Evolutionary conservation across 2,888 invertebrate species (phyloP), one percentile per base, ranked within the genome.

Genomic region (Agriopis marginaria): DNA sequence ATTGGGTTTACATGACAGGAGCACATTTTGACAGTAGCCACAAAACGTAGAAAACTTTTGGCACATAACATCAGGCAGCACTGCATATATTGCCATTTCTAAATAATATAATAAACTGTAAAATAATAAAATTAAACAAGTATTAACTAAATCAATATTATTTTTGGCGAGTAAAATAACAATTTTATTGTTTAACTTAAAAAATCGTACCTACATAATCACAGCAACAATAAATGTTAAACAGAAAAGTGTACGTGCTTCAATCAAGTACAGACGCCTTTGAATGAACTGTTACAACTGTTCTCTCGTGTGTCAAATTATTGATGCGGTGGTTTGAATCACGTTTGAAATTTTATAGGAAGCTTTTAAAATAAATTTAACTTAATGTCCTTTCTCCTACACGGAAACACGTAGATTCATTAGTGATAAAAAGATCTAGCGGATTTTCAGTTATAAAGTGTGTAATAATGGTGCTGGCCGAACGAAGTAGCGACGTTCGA

Each of bases 401-500:
- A 77, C 80, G 72, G 76, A 70, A 71, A 63, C 77, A 75, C 74
- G 80, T 82, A 79, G 73, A 71, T 75, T 75, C 73, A 72, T 80
- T 75, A 73, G 75, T 73, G 80, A 69, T 45, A 78, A 73, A 72
- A 67, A 42, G 42, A 50, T 47, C 72, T 73, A 81, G 86, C 85
- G 82, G 79, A 79, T 77, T 77, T 80, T 79, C 83, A 84, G 82
- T 76, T 81, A 78, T 74, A 74, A 76, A 85, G 86, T 87, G 86
- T 70, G 72, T 75, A 84, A 95, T 93, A 89, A 98, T 98, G 98
- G 98, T 98, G 88, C 95, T 98, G 89, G 97, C 98, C 45, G 98
- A 98, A 89, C 96, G 97, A 94, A 97, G 97, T 94, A 96, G 95
- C 81, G 98, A 98, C 89, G 96, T 97, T 83, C 95, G 97, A 86